A percentile compares a stretch with the other conserved stretches of the same genome.
Evolutionary conservation across 2,888 invertebrate species (phyloP).

Genomic region (Leuctra nigra): DNA sequence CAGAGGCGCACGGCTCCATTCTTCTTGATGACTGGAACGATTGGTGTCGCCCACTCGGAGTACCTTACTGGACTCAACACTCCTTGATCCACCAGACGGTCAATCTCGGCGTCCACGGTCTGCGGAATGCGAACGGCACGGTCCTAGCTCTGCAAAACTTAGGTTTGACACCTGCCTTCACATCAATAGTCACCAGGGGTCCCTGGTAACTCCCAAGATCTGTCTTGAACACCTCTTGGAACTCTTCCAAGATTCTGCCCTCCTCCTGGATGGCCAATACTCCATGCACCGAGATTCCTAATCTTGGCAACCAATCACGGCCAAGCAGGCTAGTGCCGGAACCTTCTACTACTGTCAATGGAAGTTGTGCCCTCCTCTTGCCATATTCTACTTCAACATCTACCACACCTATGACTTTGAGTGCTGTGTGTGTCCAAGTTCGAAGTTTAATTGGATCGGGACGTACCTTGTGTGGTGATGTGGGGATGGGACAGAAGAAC

Average conservation of each 20-base stretch:
- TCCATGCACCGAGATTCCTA: background rate
- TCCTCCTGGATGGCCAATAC: constrained; percentile 24
- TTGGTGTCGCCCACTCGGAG: too few species aligned
- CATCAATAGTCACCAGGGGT: background rate
- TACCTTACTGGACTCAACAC: background rate
- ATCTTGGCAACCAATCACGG: background rate
- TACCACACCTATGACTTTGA: background rate
- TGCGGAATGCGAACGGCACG: constrained; percentile 32
- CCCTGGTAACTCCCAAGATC: background rate
- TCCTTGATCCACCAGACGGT: constrained; percentile 23
- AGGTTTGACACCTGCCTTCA: background rate
- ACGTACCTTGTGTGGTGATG: too few species aligned
- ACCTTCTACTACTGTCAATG: background rate
- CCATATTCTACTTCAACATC: background rate
- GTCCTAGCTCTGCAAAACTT: constrained; percentile 23
- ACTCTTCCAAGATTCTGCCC: background rate
- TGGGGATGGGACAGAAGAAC: too few species aligned
- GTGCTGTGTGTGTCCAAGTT: background rate
- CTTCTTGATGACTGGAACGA: constrained; percentile 25
- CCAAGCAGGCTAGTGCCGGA: background rate
- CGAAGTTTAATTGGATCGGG: background rate
- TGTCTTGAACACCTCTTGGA: background rate
- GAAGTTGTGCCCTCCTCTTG: background rate
- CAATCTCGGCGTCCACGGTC: constrained; percentile 31
- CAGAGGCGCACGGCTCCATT: constrained; percentile 10